Evolutionary conservation across 2,888 invertebrate species (phyloP), one percentile per base, ranked within the genome.

Genomic region (Oxycera nigricornis): DNA sequence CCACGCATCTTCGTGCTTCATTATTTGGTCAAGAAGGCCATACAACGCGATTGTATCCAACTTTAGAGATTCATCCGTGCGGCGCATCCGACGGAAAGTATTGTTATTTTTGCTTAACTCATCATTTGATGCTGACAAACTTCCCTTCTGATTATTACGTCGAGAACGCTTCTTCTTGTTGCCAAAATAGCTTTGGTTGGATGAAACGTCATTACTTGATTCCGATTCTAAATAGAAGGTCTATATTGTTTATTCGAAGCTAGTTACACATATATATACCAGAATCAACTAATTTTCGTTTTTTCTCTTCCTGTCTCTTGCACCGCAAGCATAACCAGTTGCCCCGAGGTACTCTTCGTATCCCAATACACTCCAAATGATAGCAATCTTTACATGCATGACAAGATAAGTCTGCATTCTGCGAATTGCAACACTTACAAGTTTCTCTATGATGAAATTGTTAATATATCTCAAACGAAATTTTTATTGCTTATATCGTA

Each of bases 1-100:
- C 96, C 96, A 97, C 73, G 94, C 90, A 83, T 95, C 92, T 79
- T 90, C 89, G 84, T 96, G 93, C 82, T 91, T 92, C 88, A 92
- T 91, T 59, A 95, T 88, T 78, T 94, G 94, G 0, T 89, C 86
- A 61, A 97, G 85, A 62, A 97, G 87, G 80, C 91, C 90, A 79
- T 92, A 91, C 70, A 94, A 85, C 28, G 88, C 87, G 3, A 90
- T 89, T 79, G 88, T 88, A 82, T 92, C 91, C 61, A 93, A 82
- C 2, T 89, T 89, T 65, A 85, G 80, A 78, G 81, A 79, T 73
- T 84, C 85, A 41, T 80, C 82, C 1, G 82, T 81, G 1, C 84
- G 82, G 1, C 85, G 83, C 3, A 83, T 81, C 1, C 84, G 81
- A 7, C 85, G 81, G 22, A 73, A 72, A 76, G 81, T 80, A 50